Base-by-base conservation (phyloP, 2,888 invertebrate species). In the Silvanus unidentatus region DNA sequence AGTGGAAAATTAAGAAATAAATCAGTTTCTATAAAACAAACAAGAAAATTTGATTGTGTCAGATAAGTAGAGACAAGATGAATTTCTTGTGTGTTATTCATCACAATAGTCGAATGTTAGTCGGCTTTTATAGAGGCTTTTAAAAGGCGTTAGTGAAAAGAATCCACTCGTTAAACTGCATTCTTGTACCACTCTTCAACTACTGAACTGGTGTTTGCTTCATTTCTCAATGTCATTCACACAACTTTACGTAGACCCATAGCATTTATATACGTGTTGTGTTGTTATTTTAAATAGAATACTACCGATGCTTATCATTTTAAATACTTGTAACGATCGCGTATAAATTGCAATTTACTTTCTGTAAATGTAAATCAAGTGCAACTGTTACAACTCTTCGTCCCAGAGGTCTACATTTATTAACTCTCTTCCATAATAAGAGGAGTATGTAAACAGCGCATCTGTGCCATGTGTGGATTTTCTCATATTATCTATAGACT, bases 1-100 rank as follows among this genome's bases (percentile, higher is more conserved):
- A 22, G 22, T 22, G 45, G 39, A 32, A 39, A 39, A 32, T 32
- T 32, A 32, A 32, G 32, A 32, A 32, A 32, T 32, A 32, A 32
- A 32, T 32, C 32, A 32, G 32, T 32, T 32, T 32, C 4, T 32
- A 12, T 32, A 32, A 32, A 32, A 32, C 32, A 32, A 32, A 32
- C 32, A 32, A 32, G 32, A 32, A 8, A n/a, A 32, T 32, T 32
- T 32, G 32, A 32, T 32, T 32, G 32, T 32, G 32, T 32, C 32
- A 32, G 32, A 32, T 32, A 32, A 32, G 22, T 22, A 22, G 12
- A 32, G 32, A 11, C n/a, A 32, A 32, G 32, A 32, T 32, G n/a
- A 12, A 32, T 32, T 32, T 32, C 32, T 32, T 32, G 32, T 32
- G 32, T 12, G 32, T 32, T 12, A n/a, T 12, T 12, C 32, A 12